Evolutionary conservation across 2,888 invertebrate species (phyloP), one percentile per base, ranked within the genome.

Genomic region (Agrochola macilenta): DNA sequence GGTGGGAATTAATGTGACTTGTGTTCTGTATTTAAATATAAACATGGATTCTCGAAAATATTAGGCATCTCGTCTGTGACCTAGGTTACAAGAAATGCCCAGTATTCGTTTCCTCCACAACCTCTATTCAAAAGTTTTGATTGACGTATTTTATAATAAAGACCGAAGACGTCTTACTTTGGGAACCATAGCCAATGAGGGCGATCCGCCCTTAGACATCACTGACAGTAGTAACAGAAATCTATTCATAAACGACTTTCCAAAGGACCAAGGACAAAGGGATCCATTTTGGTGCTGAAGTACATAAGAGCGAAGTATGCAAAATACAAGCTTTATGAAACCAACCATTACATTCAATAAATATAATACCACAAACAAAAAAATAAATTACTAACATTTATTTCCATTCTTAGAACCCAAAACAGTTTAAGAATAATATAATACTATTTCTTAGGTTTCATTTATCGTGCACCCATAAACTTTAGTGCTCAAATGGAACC

Each of bases 401-500:
- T 46, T 65, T n/a, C 8, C 14, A 30, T 68, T 65, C 17, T 35
- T 9, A 49, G 61, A 57, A 69, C 57, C 46, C 52, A 61, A 74
- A 76, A 57, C 63, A 64, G 54, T 76, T 79, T 60, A 4, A 54
- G 20, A 74, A 74, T 71, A 82, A 72, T 61, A 61, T 52, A 52
- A 52, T 52, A 52, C 26, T n/a, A 72, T 69, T 83, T 63, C 71
- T 72, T 39, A 69, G 30, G 60, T 69, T 74, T 74, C 52, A 49
- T 74, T 83, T 77, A 78, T 60, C 63, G 61, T 26, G 35, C n/a
- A 65, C 61, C 69, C 61, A 73, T 83, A 83, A 75, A 81, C 68
- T 76, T 14, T 57, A 66, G 63, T 78, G 49, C 73, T 64, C 39
- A 54, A 82, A 70, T 74, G 35, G n/a, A 77, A 66, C 74, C 78